These are phyloP conservation scores for Augochlorella aurata DNA, from an alignment of 2,888 invertebrate genomes.

Conservation along the genomic window DNA sequence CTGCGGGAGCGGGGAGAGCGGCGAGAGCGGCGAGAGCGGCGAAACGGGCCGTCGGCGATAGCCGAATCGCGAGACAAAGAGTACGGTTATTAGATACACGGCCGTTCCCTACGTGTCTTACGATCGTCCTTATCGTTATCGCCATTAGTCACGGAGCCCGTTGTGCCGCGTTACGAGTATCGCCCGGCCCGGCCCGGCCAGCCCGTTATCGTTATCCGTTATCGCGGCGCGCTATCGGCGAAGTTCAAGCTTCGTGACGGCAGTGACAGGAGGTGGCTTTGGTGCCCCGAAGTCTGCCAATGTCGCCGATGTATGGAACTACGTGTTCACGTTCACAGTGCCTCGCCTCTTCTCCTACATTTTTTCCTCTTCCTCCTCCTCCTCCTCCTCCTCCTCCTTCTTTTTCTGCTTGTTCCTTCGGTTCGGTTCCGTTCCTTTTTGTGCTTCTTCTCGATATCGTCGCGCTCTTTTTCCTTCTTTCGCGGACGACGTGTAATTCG, in stretches of 20 bases:
- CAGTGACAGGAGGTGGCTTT: slow-evolving; percentile 47
- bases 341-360: neutral
- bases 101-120: slow-evolving; percentile 73
- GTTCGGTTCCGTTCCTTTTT: neutral
- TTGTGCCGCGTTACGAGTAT: slow-evolving; percentile 73
- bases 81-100: slow-evolving; percentile 67
- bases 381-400: neutral
- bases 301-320: neutral
- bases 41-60: slow-evolving; percentile 47
- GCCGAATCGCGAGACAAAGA: slow-evolving; percentile 60
- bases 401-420: neutral
- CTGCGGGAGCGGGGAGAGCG: slow-evolving; percentile 10
- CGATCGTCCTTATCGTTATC: slow-evolving; percentile 77
- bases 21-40: neutral
- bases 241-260: slow-evolving; percentile 69
- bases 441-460: neutral
- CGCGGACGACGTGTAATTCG: slow-evolving; percentile 12
- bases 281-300: slow-evolving; percentile 42
- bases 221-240: slow-evolving; percentile 72
- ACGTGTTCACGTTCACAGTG: neutral
- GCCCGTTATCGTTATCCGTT: slow-evolving; percentile 76
- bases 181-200: slow-evolving; percentile 32
- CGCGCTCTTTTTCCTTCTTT: neutral
- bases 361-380: neutral
- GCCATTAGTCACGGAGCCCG: slow-evolving; percentile 77